phyloP scores from a whole-genome alignment of 2,888 invertebrate species.

The Anthoptus insignis region DNA sequence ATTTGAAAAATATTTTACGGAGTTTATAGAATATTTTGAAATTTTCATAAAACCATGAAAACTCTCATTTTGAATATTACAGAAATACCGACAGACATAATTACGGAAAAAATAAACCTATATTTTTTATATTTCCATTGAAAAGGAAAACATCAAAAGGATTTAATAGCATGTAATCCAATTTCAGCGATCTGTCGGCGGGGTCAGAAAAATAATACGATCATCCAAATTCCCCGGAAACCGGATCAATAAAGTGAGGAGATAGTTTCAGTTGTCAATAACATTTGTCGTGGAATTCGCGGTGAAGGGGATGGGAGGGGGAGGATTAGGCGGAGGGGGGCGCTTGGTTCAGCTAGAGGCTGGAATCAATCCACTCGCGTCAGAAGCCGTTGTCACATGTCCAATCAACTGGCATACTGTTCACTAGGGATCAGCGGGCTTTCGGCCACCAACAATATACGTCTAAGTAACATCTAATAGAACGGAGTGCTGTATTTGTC shows the following conservation, averaged over 20 bases:
- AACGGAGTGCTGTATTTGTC: neutral
- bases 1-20: too few relatives aligned
- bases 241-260: constrained; percentile 69
- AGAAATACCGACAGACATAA: too few relatives aligned
- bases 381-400: constrained; percentile 71
- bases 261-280: constrained; percentile 73
- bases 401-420: constrained; percentile 83
- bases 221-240: constrained; percentile 58
- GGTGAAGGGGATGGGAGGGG: constrained; percentile 46
- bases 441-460: constrained; percentile 41
- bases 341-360: constrained; percentile 54
- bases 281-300: constrained; percentile 72
- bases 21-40: too few relatives aligned
- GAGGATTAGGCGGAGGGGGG: too few relatives aligned
- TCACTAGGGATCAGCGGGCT: constrained; percentile 73
- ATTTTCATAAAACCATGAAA: too few relatives aligned
- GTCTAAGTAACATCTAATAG: constrained; percentile 4
- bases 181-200: constrained; percentile 40
- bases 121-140: too few relatives aligned
- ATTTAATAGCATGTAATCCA: constrained; percentile 20
- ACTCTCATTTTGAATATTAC: too few relatives aligned
- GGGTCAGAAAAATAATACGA: constrained; percentile 27
- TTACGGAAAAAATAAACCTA: neutral
- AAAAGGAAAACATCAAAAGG: neutral
- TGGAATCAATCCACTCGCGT: constrained; percentile 83